Evolutionary conservation across 2,113 vertebrate species (phyloP), one percentile per base, ranked within the genome.

Genomic region (Spheniscus mendiculus): DNA sequence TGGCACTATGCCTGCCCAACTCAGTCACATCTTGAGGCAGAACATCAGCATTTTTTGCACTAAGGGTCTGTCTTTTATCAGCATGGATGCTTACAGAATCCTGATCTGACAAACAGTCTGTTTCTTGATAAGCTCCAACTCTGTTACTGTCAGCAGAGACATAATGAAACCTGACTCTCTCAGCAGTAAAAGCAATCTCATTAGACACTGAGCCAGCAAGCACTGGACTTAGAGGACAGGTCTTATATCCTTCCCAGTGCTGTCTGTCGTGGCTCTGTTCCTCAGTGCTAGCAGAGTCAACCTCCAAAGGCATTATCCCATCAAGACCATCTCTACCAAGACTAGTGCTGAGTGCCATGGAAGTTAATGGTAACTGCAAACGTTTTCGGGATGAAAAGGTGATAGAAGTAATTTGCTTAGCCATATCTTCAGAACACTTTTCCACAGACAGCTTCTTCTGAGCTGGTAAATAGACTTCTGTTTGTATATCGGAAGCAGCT

Each of bases 381-480:
- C 90, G 97, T 72, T 90, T 98, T 61, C 86, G 89, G n/a, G 98
- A 98, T 61, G 99, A 62, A 27, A 98, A 98, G 49, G 98, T 98
- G 92, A 98, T 97, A 20, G 98, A 98, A 14, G 98, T 91, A 52
- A 98, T 95, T 15, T 98, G 97, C 56, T 93, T 96, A 19, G 62
- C 76, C 16, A 72, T 55, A 66, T 97, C 95, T 44, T 88, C 81
- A 53, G 82, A 30, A 17, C 36, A 22, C 65, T 65, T 22, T 61
- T 91, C 90, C 88, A 74, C 1, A 18, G 56, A 36, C 27, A 45
- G 32, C 40, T 93, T 34, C 90, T 85, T 91, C 49, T 63, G 72
- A 85, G 94, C 34, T 18, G 66, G 67, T 11, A 84, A 17, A 73
- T 7, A 36, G n/a, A 45, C 76, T 78, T 52, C 56, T 11, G 16